Evolutionary conservation across 1,140 invertebrate species (phyloP).

Genomic region (Conopomorpha cramerella): DNA sequence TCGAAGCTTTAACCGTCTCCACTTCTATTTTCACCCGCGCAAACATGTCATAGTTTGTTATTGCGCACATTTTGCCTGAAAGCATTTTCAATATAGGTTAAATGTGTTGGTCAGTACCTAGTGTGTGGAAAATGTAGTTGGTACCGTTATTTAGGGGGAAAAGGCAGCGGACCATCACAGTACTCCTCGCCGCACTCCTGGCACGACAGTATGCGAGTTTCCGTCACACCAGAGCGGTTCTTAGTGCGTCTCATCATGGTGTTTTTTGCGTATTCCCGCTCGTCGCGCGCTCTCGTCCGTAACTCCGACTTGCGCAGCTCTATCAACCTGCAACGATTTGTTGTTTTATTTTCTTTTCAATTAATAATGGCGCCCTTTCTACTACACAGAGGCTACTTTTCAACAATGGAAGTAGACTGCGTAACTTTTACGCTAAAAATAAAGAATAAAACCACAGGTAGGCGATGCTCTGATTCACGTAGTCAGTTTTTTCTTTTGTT

Average conservation of each 20-base stretch:
- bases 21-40: slow-evolving; percentile 43
- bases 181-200: slow-evolving; percentile 83
- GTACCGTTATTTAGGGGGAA: no score
- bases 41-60: slow-evolving; percentile 57
- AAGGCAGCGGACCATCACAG: slow-evolving; percentile 65
- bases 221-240: slow-evolving; percentile 78
- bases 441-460: no score
- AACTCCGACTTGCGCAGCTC: slow-evolving; percentile 79
- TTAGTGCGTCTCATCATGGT: slow-evolving; percentile 74
- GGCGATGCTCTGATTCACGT: no score
- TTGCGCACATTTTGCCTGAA: slow-evolving; percentile 50
- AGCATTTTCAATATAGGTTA: slow-evolving; percentile 5
- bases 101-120: no score
- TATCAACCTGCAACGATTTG: slow-evolving; percentile 64
- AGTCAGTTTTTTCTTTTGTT: no score
- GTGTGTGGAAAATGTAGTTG: no score
- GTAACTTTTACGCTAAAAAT: no score
- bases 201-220: slow-evolving; percentile 75
- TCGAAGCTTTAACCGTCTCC: slow-evolving; percentile 30
- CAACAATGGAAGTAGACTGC: no score
- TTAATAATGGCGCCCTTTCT: no score
- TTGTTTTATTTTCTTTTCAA: no score
- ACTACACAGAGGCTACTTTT: not conserved
- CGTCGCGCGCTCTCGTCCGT: slow-evolving; percentile 69
- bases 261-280: slow-evolving; percentile 63